Conservation (phyloP, 1,140 invertebrate genomes). For the Drosophila sulfurigaster region DNA sequence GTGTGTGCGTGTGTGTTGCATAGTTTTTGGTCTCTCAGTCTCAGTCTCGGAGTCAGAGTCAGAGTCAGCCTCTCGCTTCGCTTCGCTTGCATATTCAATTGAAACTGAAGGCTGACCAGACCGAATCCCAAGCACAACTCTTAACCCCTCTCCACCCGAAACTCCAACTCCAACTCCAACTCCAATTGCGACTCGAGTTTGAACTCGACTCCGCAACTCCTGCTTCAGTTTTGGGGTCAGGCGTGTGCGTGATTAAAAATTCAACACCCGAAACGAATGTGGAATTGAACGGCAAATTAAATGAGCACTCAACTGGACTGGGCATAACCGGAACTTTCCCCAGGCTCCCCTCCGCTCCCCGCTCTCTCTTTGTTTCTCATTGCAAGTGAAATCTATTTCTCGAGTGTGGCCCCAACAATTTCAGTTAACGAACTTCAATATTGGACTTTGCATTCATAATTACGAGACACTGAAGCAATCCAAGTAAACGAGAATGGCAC, state of each 20-base stretch:
- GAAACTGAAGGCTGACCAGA: constrained; percentile 30
- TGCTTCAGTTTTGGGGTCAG: constrained; percentile 50
- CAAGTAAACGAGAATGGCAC: background rate
- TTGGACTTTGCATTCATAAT: constrained; percentile 38
- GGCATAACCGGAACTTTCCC: constrained; percentile 19
- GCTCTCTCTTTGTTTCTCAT: background rate
- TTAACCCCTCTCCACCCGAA: background rate
- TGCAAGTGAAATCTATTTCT: constrained; percentile 21
- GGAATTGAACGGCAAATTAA: constrained; percentile 80
- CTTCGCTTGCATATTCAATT: constrained; percentile 73
- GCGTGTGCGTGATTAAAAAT: constrained; percentile 78
- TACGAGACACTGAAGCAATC: constrained; percentile 1
- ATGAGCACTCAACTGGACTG: constrained; percentile 52
- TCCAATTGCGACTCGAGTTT: too few species aligned
- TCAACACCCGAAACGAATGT: constrained; percentile 80
- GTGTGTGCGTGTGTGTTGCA: constrained; percentile 27
- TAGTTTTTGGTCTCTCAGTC: constrained; percentile 54
- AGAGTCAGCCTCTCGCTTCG: constrained; percentile 22
- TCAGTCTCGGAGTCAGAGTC: constrained; percentile 7
- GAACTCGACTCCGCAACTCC: background rate
- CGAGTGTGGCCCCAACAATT: constrained; percentile 13
- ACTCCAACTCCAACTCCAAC: background rate
- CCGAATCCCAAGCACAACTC: background rate
- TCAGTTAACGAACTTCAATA: constrained; percentile 29
- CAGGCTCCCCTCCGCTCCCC: background rate